phyloP scores from a whole-genome alignment of 2,888 invertebrate genomes.

The Drosophila pseudotakahashii region DNA sequence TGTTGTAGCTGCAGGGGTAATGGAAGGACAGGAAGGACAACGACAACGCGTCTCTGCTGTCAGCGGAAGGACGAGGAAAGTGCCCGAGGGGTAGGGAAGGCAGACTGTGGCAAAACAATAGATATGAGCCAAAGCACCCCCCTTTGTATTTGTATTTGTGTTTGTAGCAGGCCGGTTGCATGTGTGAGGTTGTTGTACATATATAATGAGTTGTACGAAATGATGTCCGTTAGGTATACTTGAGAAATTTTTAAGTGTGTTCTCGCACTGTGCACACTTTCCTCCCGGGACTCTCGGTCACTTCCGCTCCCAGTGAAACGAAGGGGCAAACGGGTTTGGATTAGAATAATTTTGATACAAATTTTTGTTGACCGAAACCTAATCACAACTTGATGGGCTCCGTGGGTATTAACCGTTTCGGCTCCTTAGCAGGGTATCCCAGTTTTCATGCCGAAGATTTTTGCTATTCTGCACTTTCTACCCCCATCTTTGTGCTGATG shows the following conservation, averaged over 20 bases:
- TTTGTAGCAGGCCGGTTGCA: slow-evolving; percentile 12
- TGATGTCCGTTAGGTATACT: slow-evolving; percentile 75
- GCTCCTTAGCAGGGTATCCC: slow-evolving; percentile 5
- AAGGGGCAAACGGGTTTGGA: not conserved
- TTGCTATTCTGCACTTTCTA: slow-evolving; percentile 44
- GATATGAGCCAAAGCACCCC: slow-evolving; percentile 19
- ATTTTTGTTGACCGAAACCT: slow-evolving; percentile 28
- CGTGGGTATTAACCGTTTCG: slow-evolving; percentile 14
- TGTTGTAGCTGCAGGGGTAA: slow-evolving; percentile 47
- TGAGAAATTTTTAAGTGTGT: slow-evolving; percentile 74
- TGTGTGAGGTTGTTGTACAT: slow-evolving; percentile 21
- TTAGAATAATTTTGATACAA: slow-evolving; percentile 43
- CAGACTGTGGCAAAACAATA: slow-evolving; percentile 58
- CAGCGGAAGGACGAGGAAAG: slow-evolving; percentile 29
- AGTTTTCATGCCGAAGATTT: slow-evolving; percentile 12
- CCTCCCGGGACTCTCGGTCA: slow-evolving; percentile 14
- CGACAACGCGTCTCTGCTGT: slow-evolving; percentile 33
- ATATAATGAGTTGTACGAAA: slow-evolving; percentile 55
- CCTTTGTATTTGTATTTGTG: no score
- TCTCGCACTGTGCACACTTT: slow-evolving; percentile 32
- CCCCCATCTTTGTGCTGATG: slow-evolving; percentile 3
- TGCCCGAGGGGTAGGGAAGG: slow-evolving; percentile 9
- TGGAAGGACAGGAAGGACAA: slow-evolving; percentile 62
- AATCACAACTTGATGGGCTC: slow-evolving; percentile 19
- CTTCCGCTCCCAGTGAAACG: slow-evolving; percentile 7